Evolutionary conservation across 2,113 vertebrate genomes (phyloP).

Genomic region (Chaetodon trifascialis): DNA sequence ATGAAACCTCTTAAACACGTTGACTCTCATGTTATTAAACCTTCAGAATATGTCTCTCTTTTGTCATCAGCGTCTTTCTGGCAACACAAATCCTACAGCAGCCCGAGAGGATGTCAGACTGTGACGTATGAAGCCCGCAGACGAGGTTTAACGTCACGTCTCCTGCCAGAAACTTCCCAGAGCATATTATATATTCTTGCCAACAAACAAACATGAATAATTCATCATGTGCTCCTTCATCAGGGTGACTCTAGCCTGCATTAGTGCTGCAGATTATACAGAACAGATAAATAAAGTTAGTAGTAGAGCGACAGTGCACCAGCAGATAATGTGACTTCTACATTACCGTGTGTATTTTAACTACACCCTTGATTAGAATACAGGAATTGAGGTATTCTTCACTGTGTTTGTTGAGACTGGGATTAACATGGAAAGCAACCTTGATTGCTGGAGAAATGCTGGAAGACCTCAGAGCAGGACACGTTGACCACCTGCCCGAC

Average conservation of each 20-base stretch:
- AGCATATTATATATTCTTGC: conserved; percentile 32
- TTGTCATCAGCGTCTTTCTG: conserved; percentile 17
- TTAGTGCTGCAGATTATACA: conserved; percentile 26
- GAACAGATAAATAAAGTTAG: conserved; percentile 33
- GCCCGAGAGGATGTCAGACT: conserved; percentile 7
- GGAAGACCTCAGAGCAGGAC: conserved; percentile 83
- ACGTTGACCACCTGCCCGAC: conserved; percentile 82
- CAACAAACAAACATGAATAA: conserved; percentile 66
- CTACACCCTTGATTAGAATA: not conserved
- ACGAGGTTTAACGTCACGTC: conserved; percentile 34
- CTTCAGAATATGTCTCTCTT: not conserved
- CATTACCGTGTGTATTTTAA: not conserved
- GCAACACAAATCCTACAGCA: not conserved
- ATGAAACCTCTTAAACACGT: not conserved
- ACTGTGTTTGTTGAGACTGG: not conserved
- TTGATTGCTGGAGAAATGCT: conserved; percentile 83
- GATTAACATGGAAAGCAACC: conserved; percentile 62
- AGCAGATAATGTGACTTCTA: not conserved
- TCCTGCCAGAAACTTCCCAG: conserved; percentile 45
- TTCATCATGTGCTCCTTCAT: conserved; percentile 47
- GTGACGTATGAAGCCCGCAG: conserved; percentile 15
- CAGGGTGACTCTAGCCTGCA: conserved; percentile 24
- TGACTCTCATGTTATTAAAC: not conserved
- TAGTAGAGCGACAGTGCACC: not conserved
- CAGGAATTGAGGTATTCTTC: conserved; percentile 1